phyloP scores from a whole-genome alignment of 2,113 vertebrate genomes.

The Brachyhypopomus occidentalis region DNA sequence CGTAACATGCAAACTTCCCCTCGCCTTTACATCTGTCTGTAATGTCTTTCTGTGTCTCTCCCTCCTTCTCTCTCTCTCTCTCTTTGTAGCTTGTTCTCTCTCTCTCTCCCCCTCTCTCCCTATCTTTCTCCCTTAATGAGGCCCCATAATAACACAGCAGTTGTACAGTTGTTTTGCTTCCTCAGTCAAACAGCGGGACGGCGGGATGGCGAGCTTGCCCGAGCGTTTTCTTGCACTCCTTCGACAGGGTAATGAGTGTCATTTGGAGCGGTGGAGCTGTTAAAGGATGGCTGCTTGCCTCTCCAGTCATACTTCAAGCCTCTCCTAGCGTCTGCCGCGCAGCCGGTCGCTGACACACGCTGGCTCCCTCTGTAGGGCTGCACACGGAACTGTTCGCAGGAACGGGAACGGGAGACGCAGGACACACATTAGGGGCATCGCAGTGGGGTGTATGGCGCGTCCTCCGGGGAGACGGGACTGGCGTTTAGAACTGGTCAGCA shows the following conservation, averaged over 20 bases:
- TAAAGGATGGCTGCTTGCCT: constrained; percentile 72
- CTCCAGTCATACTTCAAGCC: constrained; percentile 68
- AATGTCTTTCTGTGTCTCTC: constrained; percentile 32
- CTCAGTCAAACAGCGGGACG: constrained; percentile 79
- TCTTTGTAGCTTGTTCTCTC: constrained; percentile 62
- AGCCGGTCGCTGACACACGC: constrained; percentile 42
- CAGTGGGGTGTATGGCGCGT: neutral
- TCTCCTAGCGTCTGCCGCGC: constrained; percentile 29
- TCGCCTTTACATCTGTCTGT: constrained; percentile 32
- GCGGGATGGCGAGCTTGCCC: constrained; percentile 73
- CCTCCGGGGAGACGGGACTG: neutral
- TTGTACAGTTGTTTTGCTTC: constrained; percentile 81
- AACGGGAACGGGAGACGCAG: neutral
- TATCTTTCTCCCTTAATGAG: constrained; percentile 79
- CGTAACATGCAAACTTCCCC: neutral
- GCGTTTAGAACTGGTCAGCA: neutral
- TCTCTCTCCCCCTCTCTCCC: constrained; percentile 66
- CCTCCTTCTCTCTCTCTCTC: constrained; percentile 57
- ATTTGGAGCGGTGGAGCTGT: constrained; percentile 75
- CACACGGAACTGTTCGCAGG: neutral
- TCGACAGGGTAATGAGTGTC: constrained; percentile 81
- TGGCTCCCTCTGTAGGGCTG: constrained; percentile 25
- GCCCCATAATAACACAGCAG: constrained; percentile 80
- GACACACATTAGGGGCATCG: neutral
- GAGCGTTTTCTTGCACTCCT: constrained; percentile 77